phyloP scores from a whole-genome alignment of 2,888 invertebrate genomes.

The Galerucella pusilla region DNA sequence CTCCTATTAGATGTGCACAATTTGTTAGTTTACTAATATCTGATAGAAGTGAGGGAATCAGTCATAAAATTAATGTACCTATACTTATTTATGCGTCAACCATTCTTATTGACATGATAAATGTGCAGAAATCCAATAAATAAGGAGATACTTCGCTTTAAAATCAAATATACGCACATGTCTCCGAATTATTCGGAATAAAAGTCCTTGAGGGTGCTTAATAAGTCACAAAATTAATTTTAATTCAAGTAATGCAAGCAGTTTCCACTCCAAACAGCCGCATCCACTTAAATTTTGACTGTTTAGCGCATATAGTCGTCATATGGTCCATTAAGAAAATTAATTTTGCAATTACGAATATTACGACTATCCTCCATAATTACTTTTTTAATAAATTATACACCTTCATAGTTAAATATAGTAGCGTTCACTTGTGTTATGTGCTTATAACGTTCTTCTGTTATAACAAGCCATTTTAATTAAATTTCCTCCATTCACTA shows the following conservation, averaged over 20 bases:
- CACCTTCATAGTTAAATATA: constrained; percentile 51
- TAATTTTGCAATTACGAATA: constrained; percentile 55
- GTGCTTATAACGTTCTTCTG: constrained; percentile 54
- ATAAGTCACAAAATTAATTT: constrained; percentile 13
- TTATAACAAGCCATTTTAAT: constrained; percentile 59
- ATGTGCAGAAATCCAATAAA: too few relatives aligned
- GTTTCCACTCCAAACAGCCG: constrained; percentile 12
- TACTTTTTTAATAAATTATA: constrained; percentile 57
- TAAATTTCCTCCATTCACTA: constrained; percentile 59
- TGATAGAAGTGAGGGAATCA: too few relatives aligned
- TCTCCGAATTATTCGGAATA: background rate
- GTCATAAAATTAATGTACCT: too few relatives aligned
- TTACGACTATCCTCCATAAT: constrained; percentile 52
- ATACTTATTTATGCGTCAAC: too few relatives aligned
- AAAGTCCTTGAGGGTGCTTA: background rate
- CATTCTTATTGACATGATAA: too few relatives aligned
- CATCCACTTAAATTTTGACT: constrained; percentile 50
- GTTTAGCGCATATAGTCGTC: constrained; percentile 39
- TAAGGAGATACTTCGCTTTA: too few relatives aligned
- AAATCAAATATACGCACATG: background rate
- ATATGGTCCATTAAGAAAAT: constrained; percentile 53
- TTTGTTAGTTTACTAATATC: too few relatives aligned
- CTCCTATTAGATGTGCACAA: too few relatives aligned
- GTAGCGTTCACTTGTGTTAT: constrained; percentile 48
- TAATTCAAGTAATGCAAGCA: constrained; percentile 21